A percentile compares a stretch with the other conserved stretches of the same genome.
These are phyloP conservation scores for Lordiphosa andalusiaca DNA, from an alignment of 2,888 invertebrate genomes.

Conservation along the genomic window DNA sequence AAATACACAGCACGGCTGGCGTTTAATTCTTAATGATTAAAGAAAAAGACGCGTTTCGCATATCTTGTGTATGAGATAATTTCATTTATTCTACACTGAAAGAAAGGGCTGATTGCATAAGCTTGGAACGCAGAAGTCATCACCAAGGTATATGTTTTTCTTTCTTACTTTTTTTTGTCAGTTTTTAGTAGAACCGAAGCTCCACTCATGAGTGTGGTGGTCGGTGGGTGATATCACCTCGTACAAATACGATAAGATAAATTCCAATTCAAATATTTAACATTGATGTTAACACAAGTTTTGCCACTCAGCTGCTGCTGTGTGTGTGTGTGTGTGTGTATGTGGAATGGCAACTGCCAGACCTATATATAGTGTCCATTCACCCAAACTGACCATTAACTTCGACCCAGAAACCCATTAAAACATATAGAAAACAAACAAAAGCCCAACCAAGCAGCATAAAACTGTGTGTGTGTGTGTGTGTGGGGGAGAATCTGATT, in stretches of 20 bases:
- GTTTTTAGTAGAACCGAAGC: not conserved
- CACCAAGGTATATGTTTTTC: too few relatives aligned
- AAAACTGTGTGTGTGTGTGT: not conserved
- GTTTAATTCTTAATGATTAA: slow-evolving; percentile 28
- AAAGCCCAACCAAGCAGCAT: slow-evolving; percentile 46
- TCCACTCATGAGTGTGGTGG: not conserved
- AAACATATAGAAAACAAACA: slow-evolving; percentile 52
- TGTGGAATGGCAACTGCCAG: slow-evolving; percentile 1
- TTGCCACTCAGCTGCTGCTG: slow-evolving; percentile 51
- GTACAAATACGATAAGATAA: slow-evolving; percentile 70
- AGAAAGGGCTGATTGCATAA: slow-evolving; percentile 12
- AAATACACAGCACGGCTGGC: slow-evolving; percentile 39
- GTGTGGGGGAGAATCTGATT: not conserved
- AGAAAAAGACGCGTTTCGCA: slow-evolving; percentile 38
- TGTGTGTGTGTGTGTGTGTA: not conserved
- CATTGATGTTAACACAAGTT: slow-evolving; percentile 69
- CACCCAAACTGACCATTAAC: slow-evolving; percentile 47
- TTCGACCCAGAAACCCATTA: slow-evolving; percentile 69
- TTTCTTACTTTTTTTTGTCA: not conserved
- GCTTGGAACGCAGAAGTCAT: too few relatives aligned
- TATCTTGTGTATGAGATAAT: slow-evolving; percentile 60
- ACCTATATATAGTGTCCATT: slow-evolving; percentile 27
- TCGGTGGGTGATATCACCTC: slow-evolving; percentile 56
- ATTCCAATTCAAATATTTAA: slow-evolving; percentile 68
- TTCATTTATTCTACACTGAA: slow-evolving; percentile 9